Evolutionary conservation across 1,140 invertebrate genomes (phyloP), one percentile per base, ranked within the genome.

Genomic region (Drosophila yakuba): DNA sequence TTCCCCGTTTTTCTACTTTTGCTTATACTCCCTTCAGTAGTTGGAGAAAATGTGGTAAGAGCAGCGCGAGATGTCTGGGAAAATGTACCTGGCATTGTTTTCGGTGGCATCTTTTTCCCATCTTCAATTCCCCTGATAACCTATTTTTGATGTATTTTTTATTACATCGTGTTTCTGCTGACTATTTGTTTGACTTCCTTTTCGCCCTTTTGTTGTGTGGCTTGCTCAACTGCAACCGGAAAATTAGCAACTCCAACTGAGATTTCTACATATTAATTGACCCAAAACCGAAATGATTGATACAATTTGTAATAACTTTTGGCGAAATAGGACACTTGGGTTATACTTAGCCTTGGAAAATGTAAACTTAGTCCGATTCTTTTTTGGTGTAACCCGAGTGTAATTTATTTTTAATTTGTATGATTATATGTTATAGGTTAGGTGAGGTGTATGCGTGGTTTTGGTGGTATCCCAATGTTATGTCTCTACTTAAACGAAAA

Each of bases 21-120:
- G 4, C 6, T 60, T 23, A 20, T 47, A 39, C 17, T 41, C 12
- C 12, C 51, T 39, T 48, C 58, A 62, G 60, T 74, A 78, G 67
- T 78, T 60, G 55, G 43, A 45, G 60, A 43, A 55, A 59, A 79
- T 78, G 55, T 79, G 61, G 76, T 74, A 78, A 78, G 76, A 62
- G 28, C 48, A 36, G 43, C 41, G 69, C 28, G 69, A 74, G 41
- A 74, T 74, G 54, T 74, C 77, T 79, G 76, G 77, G 69, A 80
- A 79, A 79, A 74, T 67, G 75, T 78, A 44, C 62, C 41, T 45
- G 32, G 51, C 12, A 54, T n/a, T 41, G 32, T 28, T 11, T 38
- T 38, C 23, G 23, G 25, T 32, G 52, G 23, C 15, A 32, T 28
- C 20, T 25, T 20, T 17, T 52, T 23, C 17, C 2, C 38, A 44